Base-by-base conservation (phyloP, 1,140 invertebrate genomes). In the Bombus ignitus region DNA sequence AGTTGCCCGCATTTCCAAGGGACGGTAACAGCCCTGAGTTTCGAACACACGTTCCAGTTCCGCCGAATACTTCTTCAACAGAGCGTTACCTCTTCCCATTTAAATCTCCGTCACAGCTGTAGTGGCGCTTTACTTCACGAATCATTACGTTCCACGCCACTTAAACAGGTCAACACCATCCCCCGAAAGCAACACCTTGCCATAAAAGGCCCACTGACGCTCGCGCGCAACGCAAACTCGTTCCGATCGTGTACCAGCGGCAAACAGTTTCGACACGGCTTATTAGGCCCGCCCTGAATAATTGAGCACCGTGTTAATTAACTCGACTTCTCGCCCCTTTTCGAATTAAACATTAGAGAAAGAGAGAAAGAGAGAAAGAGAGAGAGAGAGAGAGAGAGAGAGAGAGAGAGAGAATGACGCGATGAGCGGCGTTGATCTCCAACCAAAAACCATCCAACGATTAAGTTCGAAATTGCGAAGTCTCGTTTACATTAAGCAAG, bases 301-400 rank as follows among this genome's bases (percentile, higher is more conserved):
- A 85, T 88, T 79, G 59, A 89, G 75, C 62, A 57, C 47, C 42
- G 62, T 70, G 81, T 89, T 88, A 88, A 89, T 89, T 86, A 86
- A 89, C 65, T 37, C 83, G 68, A 77, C 66, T 89, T 88, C 87
- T 86, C 83, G 59, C 76, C 70, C 79, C 47, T 13, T 35, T 53
- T 85, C 47, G 76, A 89, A 89, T 86, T 81, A 89, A 88, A 89
- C 70, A 85, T 73, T 80, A 76, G 39, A 39, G n/a, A 39, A 57
- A 53, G 65, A 53, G 47, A 53, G 47, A 6, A 5, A 47, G 15
- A 47, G 44, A 44, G 3, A 47, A 32, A 53, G 15, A 1, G 15
- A 1, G 44, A 42, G 37, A 37, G 37, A 37, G 4, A 22, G 15
- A 1, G 15, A 1, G 44, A 42, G 37, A 37, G 37, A 37, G 0